Conservation (phyloP, 2,888 invertebrate species). For the Cryptus viduatorius region DNA sequence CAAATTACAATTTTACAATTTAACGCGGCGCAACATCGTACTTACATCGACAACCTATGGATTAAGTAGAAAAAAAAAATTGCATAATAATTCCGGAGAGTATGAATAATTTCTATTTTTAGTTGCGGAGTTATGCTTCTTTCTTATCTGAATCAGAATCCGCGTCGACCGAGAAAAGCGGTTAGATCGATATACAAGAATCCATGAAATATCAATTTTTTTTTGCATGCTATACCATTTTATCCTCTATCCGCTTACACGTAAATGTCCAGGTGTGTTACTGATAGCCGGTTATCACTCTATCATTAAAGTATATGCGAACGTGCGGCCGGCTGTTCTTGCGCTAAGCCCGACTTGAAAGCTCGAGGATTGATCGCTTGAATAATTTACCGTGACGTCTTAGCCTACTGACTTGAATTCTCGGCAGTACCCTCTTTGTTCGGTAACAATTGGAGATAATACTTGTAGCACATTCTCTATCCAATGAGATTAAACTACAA, state of each 20-base stretch:
- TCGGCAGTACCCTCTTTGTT: constrained; percentile 14
- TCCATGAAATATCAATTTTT: constrained; percentile 19
- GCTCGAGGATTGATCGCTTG: constrained; percentile 67
- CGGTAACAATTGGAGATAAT: constrained; percentile 19
- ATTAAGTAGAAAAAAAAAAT: neutral
- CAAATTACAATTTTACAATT: neutral
- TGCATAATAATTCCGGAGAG: neutral
- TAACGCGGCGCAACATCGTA: neutral
- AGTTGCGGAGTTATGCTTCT: neutral
- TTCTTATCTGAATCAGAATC: neutral
- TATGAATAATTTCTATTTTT: neutral
- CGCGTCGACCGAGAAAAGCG: neutral
- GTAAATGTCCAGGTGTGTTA: constrained; percentile 28
- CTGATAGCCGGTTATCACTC: constrained; percentile 62
- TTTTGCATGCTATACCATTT: neutral
- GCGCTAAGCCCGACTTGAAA: constrained; percentile 17
- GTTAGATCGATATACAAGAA: constrained; percentile 14
- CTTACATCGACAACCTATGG: neutral
- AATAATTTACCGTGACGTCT: constrained; percentile 67
- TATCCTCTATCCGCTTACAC: neutral
- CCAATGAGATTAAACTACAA: neutral
- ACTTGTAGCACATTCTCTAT: constrained; percentile 11
- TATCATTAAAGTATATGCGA: constrained; percentile 59
- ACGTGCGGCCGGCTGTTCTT: constrained; percentile 27
- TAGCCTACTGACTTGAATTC: constrained; percentile 64